Conservation (phyloP, 2,888 invertebrate species). For the Ornithoptera priamus region DNA sequence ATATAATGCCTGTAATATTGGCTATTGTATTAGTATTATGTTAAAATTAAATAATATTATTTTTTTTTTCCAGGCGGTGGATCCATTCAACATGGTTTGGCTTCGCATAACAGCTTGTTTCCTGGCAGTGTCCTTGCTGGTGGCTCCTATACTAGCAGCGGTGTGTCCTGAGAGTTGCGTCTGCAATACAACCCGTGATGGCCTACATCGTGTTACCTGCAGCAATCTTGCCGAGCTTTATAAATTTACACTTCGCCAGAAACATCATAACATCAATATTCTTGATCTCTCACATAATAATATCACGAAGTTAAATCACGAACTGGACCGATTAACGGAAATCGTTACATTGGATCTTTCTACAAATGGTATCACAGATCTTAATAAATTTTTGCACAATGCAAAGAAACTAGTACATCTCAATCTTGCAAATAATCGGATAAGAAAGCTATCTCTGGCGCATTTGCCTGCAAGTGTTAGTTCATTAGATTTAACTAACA, state of each 20-base stretch:
- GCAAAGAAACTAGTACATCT: constrained; percentile 81
- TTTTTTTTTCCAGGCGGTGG: constrained; percentile 66
- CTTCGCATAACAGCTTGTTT: constrained; percentile 51
- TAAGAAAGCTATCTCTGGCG: constrained; percentile 74
- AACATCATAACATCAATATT: constrained; percentile 76
- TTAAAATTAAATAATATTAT: constrained; percentile 34
- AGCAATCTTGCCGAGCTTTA: constrained; percentile 87
- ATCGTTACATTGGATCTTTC: constrained; percentile 83
- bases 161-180: constrained; percentile 77
- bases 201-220: constrained; percentile 83
- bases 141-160: constrained; percentile 54
- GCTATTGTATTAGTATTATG: background rate
- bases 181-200: constrained; percentile 83
- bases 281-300: constrained; percentile 83
- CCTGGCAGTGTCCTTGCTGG: constrained; percentile 55
- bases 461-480: constrained; percentile 81
- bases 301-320: constrained; percentile 78
- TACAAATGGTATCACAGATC: constrained; percentile 79
- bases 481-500: constrained; percentile 82
- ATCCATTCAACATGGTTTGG: constrained; percentile 57
- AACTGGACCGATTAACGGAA: constrained; percentile 80
- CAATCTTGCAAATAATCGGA: constrained; percentile 81
- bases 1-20: too few relatives aligned
- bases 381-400: constrained; percentile 79
- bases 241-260: constrained; percentile 77